Evolutionary conservation across 2,888 invertebrate genomes (phyloP).

Genomic region (Oxytorus armatus): DNA sequence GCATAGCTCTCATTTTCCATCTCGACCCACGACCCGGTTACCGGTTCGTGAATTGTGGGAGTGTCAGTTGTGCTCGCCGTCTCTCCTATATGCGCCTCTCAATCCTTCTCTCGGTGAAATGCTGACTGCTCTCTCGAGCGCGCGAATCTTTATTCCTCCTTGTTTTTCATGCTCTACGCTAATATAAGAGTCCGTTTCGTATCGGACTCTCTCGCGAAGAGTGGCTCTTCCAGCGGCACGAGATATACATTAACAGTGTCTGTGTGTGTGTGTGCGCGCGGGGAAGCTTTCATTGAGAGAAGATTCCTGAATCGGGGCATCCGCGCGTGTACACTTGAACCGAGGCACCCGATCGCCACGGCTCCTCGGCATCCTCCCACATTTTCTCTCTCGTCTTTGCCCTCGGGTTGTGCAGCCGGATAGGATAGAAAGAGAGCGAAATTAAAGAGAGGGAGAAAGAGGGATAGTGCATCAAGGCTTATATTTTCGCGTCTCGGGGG

Average conservation of each 20-base stretch:
- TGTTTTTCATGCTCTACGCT: constrained; percentile 30
- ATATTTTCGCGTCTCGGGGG: constrained; percentile 58
- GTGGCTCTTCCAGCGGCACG: constrained; percentile 38
- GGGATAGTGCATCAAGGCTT: constrained; percentile 53
- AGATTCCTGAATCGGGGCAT: constrained; percentile 60
- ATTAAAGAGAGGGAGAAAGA: no score
- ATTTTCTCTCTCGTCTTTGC: constrained; percentile 23
- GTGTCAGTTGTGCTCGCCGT: constrained; percentile 42
- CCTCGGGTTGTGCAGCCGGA: constrained; percentile 40
- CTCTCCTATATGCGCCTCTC: constrained; percentile 44
- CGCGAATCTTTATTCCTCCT: constrained; percentile 1
- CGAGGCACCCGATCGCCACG: constrained; percentile 41
- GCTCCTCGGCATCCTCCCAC: constrained; percentile 14
- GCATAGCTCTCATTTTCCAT: constrained; percentile 38
- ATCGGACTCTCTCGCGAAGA: background rate
- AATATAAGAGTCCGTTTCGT: constrained; percentile 9
- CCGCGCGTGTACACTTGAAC: constrained; percentile 53
- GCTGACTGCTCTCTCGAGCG: constrained; percentile 26
- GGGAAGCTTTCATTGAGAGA: constrained; percentile 65
- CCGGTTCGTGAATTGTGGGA: constrained; percentile 65
- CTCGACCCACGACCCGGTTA: constrained; percentile 59
- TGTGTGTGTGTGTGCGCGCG: constrained; percentile 3
- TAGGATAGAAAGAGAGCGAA: no score
- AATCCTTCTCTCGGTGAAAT: constrained; percentile 52
- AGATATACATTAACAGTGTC: constrained; percentile 34